These are phyloP conservation scores for Noctua comes DNA, from an alignment of 2,888 invertebrate genomes.

Conservation along the genomic window DNA sequence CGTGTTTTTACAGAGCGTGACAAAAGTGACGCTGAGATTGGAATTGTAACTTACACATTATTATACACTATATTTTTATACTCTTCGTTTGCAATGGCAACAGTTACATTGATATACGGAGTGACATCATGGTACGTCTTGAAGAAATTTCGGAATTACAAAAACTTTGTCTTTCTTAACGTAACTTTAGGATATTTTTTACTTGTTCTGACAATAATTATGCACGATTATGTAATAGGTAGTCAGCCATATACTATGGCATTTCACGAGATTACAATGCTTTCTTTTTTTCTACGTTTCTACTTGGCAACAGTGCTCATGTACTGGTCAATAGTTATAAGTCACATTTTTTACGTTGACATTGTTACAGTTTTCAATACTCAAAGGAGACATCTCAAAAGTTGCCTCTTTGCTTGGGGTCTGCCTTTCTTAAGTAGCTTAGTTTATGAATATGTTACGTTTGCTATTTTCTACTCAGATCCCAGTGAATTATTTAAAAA, in stretches of 20 bases:
- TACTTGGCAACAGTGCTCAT: background rate
- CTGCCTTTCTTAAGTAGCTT: background rate
- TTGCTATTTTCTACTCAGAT: no score
- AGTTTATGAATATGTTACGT: background rate
- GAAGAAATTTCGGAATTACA: background rate
- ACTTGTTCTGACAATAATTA: no score
- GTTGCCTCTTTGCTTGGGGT: slow-evolving; percentile 5
- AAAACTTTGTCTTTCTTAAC: background rate
- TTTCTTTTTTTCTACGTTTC: background rate
- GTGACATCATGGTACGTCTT: background rate
- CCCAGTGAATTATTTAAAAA: no score
- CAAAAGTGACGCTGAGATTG: background rate
- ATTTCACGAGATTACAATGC: background rate
- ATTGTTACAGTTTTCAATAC: slow-evolving; percentile 22
- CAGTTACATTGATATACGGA: background rate
- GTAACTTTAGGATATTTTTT: background rate
- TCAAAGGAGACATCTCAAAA: background rate
- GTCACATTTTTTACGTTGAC: slow-evolving; percentile 17
- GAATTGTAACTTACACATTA: no score
- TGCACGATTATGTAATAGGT: no score
- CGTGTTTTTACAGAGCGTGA: no score
- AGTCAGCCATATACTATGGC: no score
- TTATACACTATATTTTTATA: no score
- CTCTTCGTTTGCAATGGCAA: background rate
- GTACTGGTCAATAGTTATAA: background rate